Conservation (phyloP, 1,140 invertebrate genomes). For the Aphidius gifuensis region DNA sequence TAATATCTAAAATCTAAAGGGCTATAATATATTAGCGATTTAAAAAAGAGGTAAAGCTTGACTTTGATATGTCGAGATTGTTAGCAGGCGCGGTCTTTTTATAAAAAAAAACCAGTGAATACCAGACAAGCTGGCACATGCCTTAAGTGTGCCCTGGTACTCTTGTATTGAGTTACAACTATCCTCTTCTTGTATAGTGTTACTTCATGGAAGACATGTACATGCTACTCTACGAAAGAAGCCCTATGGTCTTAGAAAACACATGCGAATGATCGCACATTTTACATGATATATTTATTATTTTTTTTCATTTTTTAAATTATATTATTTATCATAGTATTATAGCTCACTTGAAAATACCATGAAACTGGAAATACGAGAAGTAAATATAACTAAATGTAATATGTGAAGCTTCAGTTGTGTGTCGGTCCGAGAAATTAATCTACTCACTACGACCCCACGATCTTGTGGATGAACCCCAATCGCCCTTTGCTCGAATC, state of each 20-base stretch:
- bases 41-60: too few species aligned
- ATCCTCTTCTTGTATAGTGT: constrained; percentile 29
- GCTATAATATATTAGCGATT: too few species aligned
- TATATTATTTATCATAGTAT: constrained; percentile 4
- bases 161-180: constrained; percentile 19
- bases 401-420: constrained; percentile 14
- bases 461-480: constrained; percentile 4
- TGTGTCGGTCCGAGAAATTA: constrained; percentile 28
- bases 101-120: constrained; percentile 5
- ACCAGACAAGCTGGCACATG: constrained; percentile 40
- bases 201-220: constrained; percentile 25
- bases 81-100: constrained; percentile 22
- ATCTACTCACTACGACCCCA: constrained; percentile 28
- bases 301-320: too few species aligned
- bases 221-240: constrained; percentile 21
- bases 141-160: constrained; percentile 46
- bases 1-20: too few species aligned
- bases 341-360: constrained; percentile 23
- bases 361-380: constrained; percentile 33
- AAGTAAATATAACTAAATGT: constrained; percentile 7
- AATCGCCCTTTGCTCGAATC: constrained; percentile 2
- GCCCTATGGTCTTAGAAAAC: constrained; percentile 27
- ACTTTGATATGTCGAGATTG: constrained; percentile 20
- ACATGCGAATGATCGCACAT: constrained; percentile 33
- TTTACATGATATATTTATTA: constrained; percentile 23